phyloP scores from a whole-genome alignment of 2,797 vertebrate genomes.

The Sus cebifrons region DNA sequence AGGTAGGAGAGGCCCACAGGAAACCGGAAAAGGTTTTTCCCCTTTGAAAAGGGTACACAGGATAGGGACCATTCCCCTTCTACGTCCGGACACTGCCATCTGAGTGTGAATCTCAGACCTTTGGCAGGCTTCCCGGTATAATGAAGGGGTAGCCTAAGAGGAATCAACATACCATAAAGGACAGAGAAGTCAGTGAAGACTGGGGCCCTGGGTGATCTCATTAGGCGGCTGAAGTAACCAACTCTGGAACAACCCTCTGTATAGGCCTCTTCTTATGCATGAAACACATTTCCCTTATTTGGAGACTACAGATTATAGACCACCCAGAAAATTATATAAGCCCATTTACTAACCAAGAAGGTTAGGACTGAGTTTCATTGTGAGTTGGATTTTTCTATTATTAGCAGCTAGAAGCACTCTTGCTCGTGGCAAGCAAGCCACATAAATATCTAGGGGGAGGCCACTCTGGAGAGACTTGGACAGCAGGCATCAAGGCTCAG shows the following conservation, averaged over 20 bases:
- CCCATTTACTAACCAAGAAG: background rate
- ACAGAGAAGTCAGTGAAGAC: background rate
- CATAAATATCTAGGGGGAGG: background rate
- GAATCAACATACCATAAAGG: background rate
- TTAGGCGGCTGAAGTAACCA: background rate
- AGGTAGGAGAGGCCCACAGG: background rate
- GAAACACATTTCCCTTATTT: conserved; percentile 42
- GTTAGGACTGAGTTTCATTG: conserved; percentile 10
- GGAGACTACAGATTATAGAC: background rate
- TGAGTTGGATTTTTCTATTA: conserved; percentile 19
- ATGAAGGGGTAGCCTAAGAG: background rate
- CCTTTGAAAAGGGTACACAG: background rate
- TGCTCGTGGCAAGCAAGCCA: background rate
- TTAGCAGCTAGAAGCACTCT: background rate
- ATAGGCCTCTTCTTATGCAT: background rate
- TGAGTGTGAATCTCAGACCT: background rate
- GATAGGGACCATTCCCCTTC: background rate
- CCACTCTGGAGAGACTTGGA: background rate
- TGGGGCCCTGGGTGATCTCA: background rate
- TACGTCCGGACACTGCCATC: background rate
- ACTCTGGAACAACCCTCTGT: background rate
- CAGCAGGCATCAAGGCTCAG: background rate
- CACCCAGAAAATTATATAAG: background rate
- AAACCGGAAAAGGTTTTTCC: background rate
- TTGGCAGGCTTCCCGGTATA: background rate